A percentile compares a stretch with the other conserved stretches of the same genome.
Evolutionary conservation across 2,113 vertebrate genomes (phyloP).

Genomic region (Mormyrus iriodes): DNA sequence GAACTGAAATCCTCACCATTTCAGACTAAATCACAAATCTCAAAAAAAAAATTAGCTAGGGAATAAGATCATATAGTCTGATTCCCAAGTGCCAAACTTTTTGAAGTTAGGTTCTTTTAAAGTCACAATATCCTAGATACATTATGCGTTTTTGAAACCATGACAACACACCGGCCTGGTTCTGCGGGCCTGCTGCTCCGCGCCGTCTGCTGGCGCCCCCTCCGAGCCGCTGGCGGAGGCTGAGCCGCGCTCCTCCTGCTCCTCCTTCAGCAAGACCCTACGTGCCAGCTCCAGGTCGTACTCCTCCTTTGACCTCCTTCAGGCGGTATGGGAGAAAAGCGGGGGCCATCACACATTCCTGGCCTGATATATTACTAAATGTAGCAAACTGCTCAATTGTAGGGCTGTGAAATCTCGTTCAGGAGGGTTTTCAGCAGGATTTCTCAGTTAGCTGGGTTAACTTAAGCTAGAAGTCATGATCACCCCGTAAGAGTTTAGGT

Average conservation of each 20-base stretch:
- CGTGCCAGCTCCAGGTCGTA: conserved; percentile 74
- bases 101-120: too few relatives aligned
- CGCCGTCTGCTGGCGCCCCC: conserved; percentile 29
- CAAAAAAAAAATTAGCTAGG: neutral
- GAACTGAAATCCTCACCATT: neutral
- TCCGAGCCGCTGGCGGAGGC: conserved; percentile 48
- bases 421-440: neutral
- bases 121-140: too few relatives aligned
- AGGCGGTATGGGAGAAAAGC: neutral
- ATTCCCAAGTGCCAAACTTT: neutral
- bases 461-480: neutral
- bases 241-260: conserved; percentile 39
- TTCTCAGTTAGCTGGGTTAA: neutral
- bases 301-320: conserved; percentile 89
- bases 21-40: too few relatives aligned
- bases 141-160: neutral
- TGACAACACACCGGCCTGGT: conserved; percentile 39
- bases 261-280: conserved; percentile 40
- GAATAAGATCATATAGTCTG: neutral
- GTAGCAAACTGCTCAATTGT: too few relatives aligned
- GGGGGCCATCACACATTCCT: too few relatives aligned
- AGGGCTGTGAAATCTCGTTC: neutral
- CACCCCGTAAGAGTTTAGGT: too few relatives aligned
- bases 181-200: conserved; percentile 28
- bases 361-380: too few relatives aligned